These are phyloP conservation scores for Dendroctonus ponderosae DNA, from an alignment of 1,140 invertebrate genomes.

Conservation along the genomic window DNA sequence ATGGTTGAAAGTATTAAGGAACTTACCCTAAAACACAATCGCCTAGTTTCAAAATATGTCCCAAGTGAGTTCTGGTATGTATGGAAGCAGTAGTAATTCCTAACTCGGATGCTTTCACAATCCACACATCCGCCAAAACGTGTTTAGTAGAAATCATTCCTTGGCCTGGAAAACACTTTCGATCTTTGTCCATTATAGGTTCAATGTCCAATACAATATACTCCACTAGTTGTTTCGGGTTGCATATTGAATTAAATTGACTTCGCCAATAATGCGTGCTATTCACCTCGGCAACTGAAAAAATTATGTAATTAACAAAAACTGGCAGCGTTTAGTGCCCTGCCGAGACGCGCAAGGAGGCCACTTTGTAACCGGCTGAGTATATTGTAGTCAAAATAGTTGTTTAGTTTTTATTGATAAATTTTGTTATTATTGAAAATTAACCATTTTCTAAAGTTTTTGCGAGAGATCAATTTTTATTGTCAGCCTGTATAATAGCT, in stretches of 20 bases:
- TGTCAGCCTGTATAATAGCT: no score
- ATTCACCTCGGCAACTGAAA: conserved; percentile 80
- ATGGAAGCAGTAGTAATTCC: conserved; percentile 80
- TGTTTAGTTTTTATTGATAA: no score
- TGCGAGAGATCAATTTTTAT: no score
- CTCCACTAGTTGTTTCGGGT: conserved; percentile 87
- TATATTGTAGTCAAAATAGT: no score
- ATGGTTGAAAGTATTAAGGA: conserved; percentile 2
- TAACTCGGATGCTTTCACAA: conserved; percentile 85
- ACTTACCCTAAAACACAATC: conserved; percentile 87
- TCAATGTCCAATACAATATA: conserved; percentile 96
- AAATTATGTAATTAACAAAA: no score
- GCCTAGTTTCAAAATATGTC: conserved; percentile 88
- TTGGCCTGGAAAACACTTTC: conserved; percentile 80
- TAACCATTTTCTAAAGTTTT: no score
- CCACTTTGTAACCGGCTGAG: no score
- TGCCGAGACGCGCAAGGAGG: no score
- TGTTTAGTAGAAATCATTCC: conserved; percentile 84
- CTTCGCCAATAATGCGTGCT: conserved; percentile 80
- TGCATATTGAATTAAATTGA: conserved; percentile 84
- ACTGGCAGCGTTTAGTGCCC: no score
- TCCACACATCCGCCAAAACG: conserved; percentile 89
- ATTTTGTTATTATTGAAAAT: no score
- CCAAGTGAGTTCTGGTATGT: conserved; percentile 90
- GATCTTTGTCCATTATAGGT: conserved; percentile 73